These are phyloP conservation scores for Corvus moneduloides DNA, from an alignment of 2,113 vertebrate species.

Conservation along the genomic window DNA sequence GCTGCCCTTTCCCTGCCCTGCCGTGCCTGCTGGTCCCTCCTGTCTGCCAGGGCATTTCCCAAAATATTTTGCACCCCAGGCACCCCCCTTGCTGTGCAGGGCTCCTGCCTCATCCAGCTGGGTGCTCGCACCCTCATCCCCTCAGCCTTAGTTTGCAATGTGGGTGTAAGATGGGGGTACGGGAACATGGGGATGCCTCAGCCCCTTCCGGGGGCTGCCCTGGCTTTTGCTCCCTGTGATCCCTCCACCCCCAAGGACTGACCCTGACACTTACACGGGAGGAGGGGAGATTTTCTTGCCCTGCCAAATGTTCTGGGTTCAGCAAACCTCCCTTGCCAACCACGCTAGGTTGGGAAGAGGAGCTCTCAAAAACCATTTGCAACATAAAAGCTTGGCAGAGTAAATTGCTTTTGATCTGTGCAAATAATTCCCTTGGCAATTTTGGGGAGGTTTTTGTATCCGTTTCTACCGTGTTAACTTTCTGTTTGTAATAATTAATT, in stretches of 20 bases:
- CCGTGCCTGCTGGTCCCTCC: rapidly evolving
- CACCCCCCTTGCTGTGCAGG: background rate
- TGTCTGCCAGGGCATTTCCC: background rate
- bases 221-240: background rate
- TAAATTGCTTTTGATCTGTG: slow-evolving; percentile 55
- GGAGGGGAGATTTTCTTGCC: background rate
- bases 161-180: rapidly evolving
- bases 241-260: rapidly evolving
- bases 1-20: background rate
- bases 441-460: slow-evolving; percentile 21
- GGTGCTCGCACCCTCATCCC: background rate
- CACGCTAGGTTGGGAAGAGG: background rate
- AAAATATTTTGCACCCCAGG: background rate
- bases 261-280: too few species aligned
- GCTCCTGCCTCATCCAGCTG: background rate
- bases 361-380: slow-evolving; percentile 1
- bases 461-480: slow-evolving; percentile 32
- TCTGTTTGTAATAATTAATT: slow-evolving; percentile 62
- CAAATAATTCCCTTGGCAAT: slow-evolving; percentile 37
- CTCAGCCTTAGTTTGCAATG: background rate
- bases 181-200: background rate
- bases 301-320: background rate
- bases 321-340: background rate
- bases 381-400: slow-evolving; percentile 13
- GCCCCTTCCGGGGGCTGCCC: background rate